phyloP scores from a whole-genome alignment of 2,888 invertebrate genomes.

The Calliphora vomitoria region DNA sequence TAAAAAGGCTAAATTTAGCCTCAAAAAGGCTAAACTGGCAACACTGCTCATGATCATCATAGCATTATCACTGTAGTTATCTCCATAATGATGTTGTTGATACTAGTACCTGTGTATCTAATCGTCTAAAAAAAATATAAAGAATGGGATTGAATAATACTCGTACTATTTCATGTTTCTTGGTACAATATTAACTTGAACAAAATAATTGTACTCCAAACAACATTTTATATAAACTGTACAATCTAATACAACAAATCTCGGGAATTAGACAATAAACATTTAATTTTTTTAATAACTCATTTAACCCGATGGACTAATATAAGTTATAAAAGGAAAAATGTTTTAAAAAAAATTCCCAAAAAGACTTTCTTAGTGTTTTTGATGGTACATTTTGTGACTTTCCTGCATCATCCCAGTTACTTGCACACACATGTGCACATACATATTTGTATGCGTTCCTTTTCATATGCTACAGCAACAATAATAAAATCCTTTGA shows the following conservation, averaged over 20 bases:
- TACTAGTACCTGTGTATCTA: background rate
- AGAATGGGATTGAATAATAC: too few relatives aligned
- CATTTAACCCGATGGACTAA: too few relatives aligned
- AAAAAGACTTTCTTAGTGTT: background rate
- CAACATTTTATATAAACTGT: too few relatives aligned
- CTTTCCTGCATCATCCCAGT: background rate
- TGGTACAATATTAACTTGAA: background rate
- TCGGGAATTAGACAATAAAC: too few relatives aligned
- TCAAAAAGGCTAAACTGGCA: too few relatives aligned
- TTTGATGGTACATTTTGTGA: background rate
- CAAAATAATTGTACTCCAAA: too few relatives aligned
- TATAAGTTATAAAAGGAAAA: too few relatives aligned
- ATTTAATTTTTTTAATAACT: too few relatives aligned
- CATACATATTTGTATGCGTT: background rate
- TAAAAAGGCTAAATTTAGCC: too few relatives aligned
- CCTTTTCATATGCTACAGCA: conserved; percentile 4
- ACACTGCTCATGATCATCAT: background rate
- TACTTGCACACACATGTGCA: background rate
- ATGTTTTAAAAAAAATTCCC: too few relatives aligned
- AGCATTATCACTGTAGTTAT: conserved; percentile 18
- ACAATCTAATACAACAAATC: too few relatives aligned
- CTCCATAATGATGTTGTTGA: conserved; percentile 14
- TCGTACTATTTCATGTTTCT: background rate
- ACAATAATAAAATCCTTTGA: conserved; percentile 54
- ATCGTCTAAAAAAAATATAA: too few relatives aligned